Base-by-base conservation (phyloP, 2,888 invertebrate genomes). In the Agrotis exclamationis region DNA sequence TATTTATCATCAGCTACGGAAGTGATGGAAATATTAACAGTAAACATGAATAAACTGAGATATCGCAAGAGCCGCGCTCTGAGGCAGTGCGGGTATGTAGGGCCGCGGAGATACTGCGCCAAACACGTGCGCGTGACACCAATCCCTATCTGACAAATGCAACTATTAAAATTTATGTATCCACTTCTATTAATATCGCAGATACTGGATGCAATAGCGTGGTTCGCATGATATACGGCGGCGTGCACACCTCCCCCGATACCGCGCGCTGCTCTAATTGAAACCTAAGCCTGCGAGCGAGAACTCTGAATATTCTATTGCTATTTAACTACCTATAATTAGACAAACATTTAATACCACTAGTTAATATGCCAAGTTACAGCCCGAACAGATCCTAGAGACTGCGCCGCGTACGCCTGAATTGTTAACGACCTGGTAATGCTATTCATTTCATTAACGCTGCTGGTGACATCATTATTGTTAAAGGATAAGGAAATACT, bases 171-270 rank as follows among this genome's bases (percentile, higher is more conserved):
- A 90, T 92, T 88, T 90, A 93, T 92, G 89, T 87, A 88, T 88
- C 88, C 84, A 90, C 87, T 87, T 89, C 91, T 93, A 92, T 90
- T 90, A 91, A 92, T 93, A 93, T 84, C 87, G 73, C 84, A 84
- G 87, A 86, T 87, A 90, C 84, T 86, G 85, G 82, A 83, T 85
- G 86, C 90, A 90, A 89, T 89, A 86, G 86, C 85, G 84, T 85
- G 86, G 86, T 89, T 80, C 82, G 86, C 84, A 87, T 90, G 89
- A 91, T 91, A 88, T 90, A 90, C 88, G 81, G 85, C 82, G 83
- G 75, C 68, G 74, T 77, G 68, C 86, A 86, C 87, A 88, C 85
- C 87, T 88, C 86, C 82, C 85, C 78, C 78, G 77, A 78, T 71
- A 84, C 83, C 80, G 76, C 76, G 74, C 76, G 79, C 76, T 80